Base-by-base conservation (phyloP, 2,113 vertebrate genomes). In the Dicerorhinus sumatrensis region DNA sequence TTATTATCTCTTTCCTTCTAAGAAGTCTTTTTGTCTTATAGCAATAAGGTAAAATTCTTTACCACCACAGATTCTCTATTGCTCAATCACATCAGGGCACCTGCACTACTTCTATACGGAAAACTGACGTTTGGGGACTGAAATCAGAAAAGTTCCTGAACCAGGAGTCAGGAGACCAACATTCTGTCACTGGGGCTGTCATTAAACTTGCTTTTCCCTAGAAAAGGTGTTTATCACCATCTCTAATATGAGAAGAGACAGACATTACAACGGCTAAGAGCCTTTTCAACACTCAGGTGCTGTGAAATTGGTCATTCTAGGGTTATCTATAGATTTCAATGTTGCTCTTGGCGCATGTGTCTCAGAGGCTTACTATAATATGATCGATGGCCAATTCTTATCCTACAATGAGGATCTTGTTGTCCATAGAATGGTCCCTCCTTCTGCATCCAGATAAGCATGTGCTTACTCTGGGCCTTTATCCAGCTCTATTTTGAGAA, bases 21-120 rank as follows among this genome's bases (percentile, higher is more conserved):
- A 97, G 97, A 98, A 98, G 42, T 31, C 80, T 60, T 83, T 81
- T 94, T 93, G n/a, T 92, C 95, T 85, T 84, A 81, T n/a, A 46
- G 56, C 39, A 92, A 11, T n/a, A 20, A 87, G 80, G 31, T 60
- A 17, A 29, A 58, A 60, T 54, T 73, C 73, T 97, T 95, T 81
- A 6, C 75, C 60, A 77, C 51, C n/a, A 76, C 48, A 54, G 18
- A 36, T 67, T 80, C 84, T 75, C 54, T 75, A 8, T 11, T 85
- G 25, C 42, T 96, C 51, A 58, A 13, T 70, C 25, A 3, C 62
- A 29, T 73, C 65, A 56, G 27, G 42, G 12, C 25, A 63, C 36
- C 75, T 51, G 58, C 21, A 23, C 13, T 81, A 67, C 36, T 31
- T 91, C 42, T 63, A 29, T 2, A 12, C 31, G 36, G 13, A 87